Evolutionary conservation across 2,888 invertebrate genomes (phyloP), one percentile per base, ranked within the genome.

Genomic region (Dicranocentrus wangi): DNA sequence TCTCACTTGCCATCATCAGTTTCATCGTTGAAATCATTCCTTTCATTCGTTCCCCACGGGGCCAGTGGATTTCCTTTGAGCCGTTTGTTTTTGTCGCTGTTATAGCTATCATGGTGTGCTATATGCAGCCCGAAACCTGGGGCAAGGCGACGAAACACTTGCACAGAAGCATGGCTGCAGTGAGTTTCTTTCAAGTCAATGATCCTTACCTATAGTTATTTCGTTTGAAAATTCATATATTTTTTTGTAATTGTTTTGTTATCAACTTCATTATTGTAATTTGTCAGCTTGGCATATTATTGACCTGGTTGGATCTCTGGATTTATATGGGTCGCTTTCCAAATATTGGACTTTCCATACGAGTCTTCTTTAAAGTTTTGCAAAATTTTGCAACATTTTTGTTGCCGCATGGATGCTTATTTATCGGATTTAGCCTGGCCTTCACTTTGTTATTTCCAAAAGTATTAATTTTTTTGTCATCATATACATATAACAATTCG

Each of bases 241-340:
- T n/a, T n/a, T n/a, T n/a, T n/a, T n/a, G n/a, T n/a, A n/a, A n/a
- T n/a, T n/a, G n/a, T n/a, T n/a, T n/a, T n/a, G n/a, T n/a, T n/a
- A n/a, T n/a, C n/a, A n/a, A n/a, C n/a, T n/a, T n/a, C n/a, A n/a
- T n/a, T n/a, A n/a, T n/a, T n/a, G n/a, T n/a, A n/a, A n/a, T n/a
- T n/a, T n/a, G n/a, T n/a, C n/a, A n/a, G n/a, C n/a, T n/a, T n/a
- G n/a, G n/a, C n/a, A n/a, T n/a, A n/a, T n/a, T n/a, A n/a, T n/a
- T n/a, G n/a, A n/a, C 94, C 43, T 95, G 95, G 95, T 88, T 94
- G 7, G 95, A 95, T 87, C 89, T 95, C n/a, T 94, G 95, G 94
- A 93, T 95, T 92, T 92, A 95, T 27, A 93, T 95, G 21, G 95
- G 95, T 21, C 90, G 95, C 72, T 95, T 95, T 89, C 95, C 95